Base-by-base conservation (phyloP, 2,113 vertebrate species). In the Phaethornis superciliosus region DNA sequence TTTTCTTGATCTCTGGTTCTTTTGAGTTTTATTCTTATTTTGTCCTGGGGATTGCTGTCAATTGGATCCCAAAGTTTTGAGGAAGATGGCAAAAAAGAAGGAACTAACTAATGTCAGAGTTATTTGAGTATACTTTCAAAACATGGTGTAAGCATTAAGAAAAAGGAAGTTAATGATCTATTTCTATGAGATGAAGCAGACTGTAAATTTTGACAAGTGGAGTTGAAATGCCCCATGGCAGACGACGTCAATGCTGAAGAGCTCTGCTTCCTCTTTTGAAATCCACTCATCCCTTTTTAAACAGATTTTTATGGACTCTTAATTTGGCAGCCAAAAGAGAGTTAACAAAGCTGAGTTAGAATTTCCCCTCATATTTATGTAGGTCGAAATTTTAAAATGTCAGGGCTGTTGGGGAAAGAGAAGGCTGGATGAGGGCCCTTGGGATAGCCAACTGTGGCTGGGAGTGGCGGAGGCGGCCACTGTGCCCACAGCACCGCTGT, bases 401-500 rank as follows among this genome's bases (percentile, higher is more conserved):
- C 19, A 15, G 44, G 60, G 32, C 14, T 89, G 35, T 2, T 7
- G 9, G 33, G 51, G 20, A 75, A 47, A 85, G 70, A 71, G 5
- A 5, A 2, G 33, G 14, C 60, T 60, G 64, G 15, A 30, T 14
- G 35, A 52, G 49, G 47, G 26, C 33, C 71, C 47, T 30, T 10
- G 47, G 55, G 28, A 5, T 11, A 16, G n/a, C 24, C 30, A 52
- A 2, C 32, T 0, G 3, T 65, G 64, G 33, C 28, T 3, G 0
- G n/a, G 23, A 7, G 4, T 1, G 5, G 7, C 1, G 4, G 49
- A n/a, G 52, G 32, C 0, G 4, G 26, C 15, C 46, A 15, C 68
- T 1, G 19, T 54, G 21, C 9, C 78, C 0, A 0, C 2, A 4
- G 63, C 46, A 33, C 42, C 0, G 0, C 85, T 64, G 78, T 47